Conservation (phyloP, 2,113 vertebrate genomes). For the Neomonachus schauinslandi region DNA sequence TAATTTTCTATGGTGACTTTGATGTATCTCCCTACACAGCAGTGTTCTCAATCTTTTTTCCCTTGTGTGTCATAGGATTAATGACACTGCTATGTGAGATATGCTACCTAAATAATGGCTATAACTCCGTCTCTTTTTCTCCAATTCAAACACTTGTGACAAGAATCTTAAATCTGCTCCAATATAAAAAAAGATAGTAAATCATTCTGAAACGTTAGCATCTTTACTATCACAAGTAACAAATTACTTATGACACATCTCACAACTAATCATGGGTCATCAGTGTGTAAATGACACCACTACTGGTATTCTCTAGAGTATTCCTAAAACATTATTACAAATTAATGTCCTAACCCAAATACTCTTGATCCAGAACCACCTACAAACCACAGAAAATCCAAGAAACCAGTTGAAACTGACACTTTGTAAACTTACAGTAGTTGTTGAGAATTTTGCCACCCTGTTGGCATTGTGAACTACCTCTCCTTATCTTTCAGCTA, state of each 20-base stretch:
- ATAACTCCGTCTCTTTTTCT: background rate
- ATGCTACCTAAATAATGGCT: background rate
- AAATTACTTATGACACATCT: slow-evolving; percentile 24
- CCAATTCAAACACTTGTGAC: background rate
- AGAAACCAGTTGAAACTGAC: slow-evolving; percentile 13
- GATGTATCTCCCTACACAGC: background rate
- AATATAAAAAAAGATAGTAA: slow-evolving; percentile 1
- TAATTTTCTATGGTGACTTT: background rate
- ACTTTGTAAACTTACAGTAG: slow-evolving; percentile 4
- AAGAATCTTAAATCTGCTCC: slow-evolving; percentile 33
- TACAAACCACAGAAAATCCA: slow-evolving; percentile 45
- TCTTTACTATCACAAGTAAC: slow-evolving; percentile 20
- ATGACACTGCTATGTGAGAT: background rate
- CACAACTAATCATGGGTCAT: background rate
- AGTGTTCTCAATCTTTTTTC: background rate
- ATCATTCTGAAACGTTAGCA: slow-evolving; percentile 28
- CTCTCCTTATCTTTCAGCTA: background rate
- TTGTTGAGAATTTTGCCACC: background rate
- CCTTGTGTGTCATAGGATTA: background rate
- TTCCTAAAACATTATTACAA: slow-evolving; percentile 17
- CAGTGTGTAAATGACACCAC: background rate
- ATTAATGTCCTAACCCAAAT: slow-evolving; percentile 5
- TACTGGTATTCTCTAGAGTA: slow-evolving; percentile 21
- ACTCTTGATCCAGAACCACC: slow-evolving; percentile 18
- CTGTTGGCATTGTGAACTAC: background rate